Evolutionary conservation across 2,888 invertebrate species (phyloP), one percentile per base, ranked within the genome.

Genomic region (Leptarthrus brevirostris): DNA sequence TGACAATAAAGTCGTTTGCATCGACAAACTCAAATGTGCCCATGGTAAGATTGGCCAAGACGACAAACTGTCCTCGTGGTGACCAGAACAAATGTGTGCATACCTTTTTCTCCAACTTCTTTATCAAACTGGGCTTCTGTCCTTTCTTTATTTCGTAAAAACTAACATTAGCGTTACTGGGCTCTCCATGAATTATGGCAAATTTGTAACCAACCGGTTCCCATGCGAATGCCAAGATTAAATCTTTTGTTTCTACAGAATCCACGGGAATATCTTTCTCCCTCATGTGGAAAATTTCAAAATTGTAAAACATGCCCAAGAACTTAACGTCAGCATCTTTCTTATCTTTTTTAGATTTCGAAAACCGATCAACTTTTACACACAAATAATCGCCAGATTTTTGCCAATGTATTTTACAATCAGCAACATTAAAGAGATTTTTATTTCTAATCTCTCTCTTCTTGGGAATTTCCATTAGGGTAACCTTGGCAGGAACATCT

Each of bases 371-470:
- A 0, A 95, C 93, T 87, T 98, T 98, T 0, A 98, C 98, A 80
- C 98, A 98, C 24, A 99, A 88, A 83, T 97, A 97, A 83, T 98
- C 97, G 0, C 99, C 99, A 22, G 92, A 94, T 85, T 97, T 97
- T 85, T 99, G 99, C 99, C 99, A 99, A 84, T 97, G 97, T 83
- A 99, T 95, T 81, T 97, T 96, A 83, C 98, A 98, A 83, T 98
- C 97, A 0, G 97, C 97, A 0, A 99, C 98, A 77, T 95, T 97
- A 89, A 99, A 99, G 74, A 98, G 87, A 85, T 97, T 98, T 85
- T 98, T 97, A 77, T 95, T 94, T 78, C 97, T 90, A 49, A 92
- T 90, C 86, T 96, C 96, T 64, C 90, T 91, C 74, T 95, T 92
- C 81, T 93, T 94, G 2, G 98, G 98, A 76, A 98, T 90, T 84